A percentile compares a stretch with the other conserved stretches of the same genome.
Evolutionary conservation across 2,113 vertebrate species (phyloP).

Genomic region (Halichoeres trimaculatus): DNA sequence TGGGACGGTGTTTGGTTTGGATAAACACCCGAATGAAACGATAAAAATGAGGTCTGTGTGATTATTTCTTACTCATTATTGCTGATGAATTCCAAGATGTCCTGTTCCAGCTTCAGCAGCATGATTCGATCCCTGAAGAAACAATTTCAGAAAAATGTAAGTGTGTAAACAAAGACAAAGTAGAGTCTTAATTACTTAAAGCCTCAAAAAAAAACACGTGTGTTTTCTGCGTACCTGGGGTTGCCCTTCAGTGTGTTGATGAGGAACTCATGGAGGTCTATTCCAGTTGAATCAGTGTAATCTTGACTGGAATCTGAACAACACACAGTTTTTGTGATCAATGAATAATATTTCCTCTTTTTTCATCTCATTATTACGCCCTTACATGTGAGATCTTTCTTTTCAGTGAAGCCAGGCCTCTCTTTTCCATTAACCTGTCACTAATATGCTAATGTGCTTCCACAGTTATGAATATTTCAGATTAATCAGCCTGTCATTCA

Average conservation of each 20-base stretch:
- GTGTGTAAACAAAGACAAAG: too few species aligned
- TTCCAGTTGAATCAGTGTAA: constrained; percentile 98
- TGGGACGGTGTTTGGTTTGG: not conserved
- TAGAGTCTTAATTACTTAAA: too few species aligned
- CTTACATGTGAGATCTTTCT: too few species aligned
- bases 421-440: constrained; percentile 6
- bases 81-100: constrained; percentile 99
- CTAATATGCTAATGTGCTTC: constrained; percentile 22
- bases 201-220: too few species aligned
- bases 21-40: not conserved
- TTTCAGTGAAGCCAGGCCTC: too few species aligned
- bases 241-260: constrained; percentile 98
- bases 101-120: constrained; percentile 99
- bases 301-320: constrained; percentile 95
- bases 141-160: not conserved
- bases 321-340: too few species aligned
- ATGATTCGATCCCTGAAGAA: constrained; percentile 94
- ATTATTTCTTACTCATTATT: constrained; percentile 93
- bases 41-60: not conserved
- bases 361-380: too few species aligned
- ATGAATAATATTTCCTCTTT: too few species aligned
- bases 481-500: constrained; percentile 44
- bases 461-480: constrained; percentile 49
- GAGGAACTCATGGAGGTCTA: constrained; percentile 98
- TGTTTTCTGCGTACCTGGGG: constrained; percentile 88